Percentiles rank a stretch among this genome's conserved stretches.
phyloP scores from a whole-genome alignment of 2,888 invertebrate species.

The Polymixis flavicincta region DNA sequence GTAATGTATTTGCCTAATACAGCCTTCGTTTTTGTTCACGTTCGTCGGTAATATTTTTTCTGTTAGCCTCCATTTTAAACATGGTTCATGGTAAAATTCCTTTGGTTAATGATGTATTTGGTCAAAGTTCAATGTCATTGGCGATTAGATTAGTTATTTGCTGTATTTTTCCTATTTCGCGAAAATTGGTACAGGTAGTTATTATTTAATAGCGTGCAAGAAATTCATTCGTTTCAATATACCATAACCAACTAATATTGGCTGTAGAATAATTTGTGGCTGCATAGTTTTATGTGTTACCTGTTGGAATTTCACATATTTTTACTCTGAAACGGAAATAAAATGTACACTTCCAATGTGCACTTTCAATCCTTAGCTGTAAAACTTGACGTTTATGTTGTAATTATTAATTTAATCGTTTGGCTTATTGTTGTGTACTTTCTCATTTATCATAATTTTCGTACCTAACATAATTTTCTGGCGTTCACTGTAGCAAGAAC shows the following conservation, averaged over 20 bases:
- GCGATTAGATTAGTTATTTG: conserved; percentile 32
- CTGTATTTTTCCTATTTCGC: conserved; percentile 31
- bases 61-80: conserved; percentile 19
- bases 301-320: not conserved
- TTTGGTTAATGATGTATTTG: conserved; percentile 41
- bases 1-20: conserved; percentile 48
- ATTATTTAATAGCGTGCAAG: not conserved
- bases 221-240: conserved; percentile 6
- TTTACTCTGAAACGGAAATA: conserved; percentile 2
- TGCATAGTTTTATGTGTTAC: not conserved
- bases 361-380: not conserved
- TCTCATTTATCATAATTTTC: no score
- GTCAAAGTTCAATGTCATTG: conserved; percentile 63
- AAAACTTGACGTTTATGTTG: not conserved
- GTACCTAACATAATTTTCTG: not conserved
- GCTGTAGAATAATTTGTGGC: not conserved
- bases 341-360: not conserved
- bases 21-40: conserved; percentile 50
- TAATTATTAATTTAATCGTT: not conserved
- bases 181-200: conserved; percentile 2
- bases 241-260: not conserved
- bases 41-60: conserved; percentile 36
- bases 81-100: no score
- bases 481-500: not conserved
- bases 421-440: not conserved